Base-by-base conservation (phyloP, 2,888 invertebrate genomes). In the Ormyrus pomaceus region DNA sequence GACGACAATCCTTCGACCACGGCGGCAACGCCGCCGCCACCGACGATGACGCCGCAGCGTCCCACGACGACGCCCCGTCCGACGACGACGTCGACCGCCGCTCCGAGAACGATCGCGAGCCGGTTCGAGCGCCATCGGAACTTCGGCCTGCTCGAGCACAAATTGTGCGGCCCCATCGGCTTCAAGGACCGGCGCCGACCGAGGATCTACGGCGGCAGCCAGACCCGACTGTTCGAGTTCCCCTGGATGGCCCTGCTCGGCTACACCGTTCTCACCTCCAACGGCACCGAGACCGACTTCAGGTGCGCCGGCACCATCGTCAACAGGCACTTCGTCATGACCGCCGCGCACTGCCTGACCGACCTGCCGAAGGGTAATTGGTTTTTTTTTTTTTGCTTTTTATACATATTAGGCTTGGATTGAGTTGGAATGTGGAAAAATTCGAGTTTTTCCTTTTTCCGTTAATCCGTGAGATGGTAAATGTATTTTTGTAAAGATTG, bases 101-200 rank as follows among this genome's bases (percentile, higher is more conserved):
- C 55, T 9, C 5, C 55, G 8, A 5, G 5, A 6, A 9, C 69
- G 46, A 34, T 11, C 6, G 50, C 64, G 8, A 34, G 51, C 48
- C 9, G n/a, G 34, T 11, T 9, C n/a, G 34, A 34, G 34, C 34
- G 34, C 7, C 91, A 92, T 70, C 86, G 86, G 11, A 92, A 92
- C 76, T 68, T 91, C 2, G 62, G 85, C 50, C 83, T 92, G 0
- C 83, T 92, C 19, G 87, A 91, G 46, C 82, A 86, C 45, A 82
- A 85, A 46, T 83, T 91, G 0, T 95, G 95, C 86, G 95, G 95
- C 0, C 88, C 89, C 0, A 86, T 4, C 34, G 34, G 34, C 34
- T 34, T 34, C 34, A 34, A 34, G 34, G 34, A 34, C 4, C 92
- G 6, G 91, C 91, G 0, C 50, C 7, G 62, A 55, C 53, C 55